Evolutionary conservation across 1,140 invertebrate genomes (phyloP).

Genomic region (Drosophila parvula): DNA sequence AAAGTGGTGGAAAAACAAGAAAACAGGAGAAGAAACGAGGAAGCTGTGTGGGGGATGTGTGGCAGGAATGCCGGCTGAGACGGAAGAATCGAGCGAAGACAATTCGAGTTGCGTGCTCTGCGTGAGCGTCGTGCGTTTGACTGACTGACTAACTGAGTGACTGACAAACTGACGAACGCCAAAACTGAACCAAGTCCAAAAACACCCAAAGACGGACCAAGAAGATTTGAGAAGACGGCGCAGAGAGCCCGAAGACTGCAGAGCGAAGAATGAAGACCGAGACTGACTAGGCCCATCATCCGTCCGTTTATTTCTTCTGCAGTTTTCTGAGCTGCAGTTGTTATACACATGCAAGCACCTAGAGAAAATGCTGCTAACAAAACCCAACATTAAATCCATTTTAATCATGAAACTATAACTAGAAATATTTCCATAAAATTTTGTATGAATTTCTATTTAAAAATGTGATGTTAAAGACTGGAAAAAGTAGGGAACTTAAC

Average conservation of each 20-base stretch:
- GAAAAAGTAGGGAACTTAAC: too few species aligned
- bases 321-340: constrained; percentile 37
- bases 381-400: neutral
- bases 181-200: constrained; percentile 59
- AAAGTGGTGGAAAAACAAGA: constrained; percentile 18
- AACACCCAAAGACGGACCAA: neutral
- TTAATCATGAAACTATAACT: neutral
- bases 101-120: constrained; percentile 83
- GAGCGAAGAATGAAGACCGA: constrained; percentile 33
- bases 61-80: constrained; percentile 59
- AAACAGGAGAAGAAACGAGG: constrained; percentile 36
- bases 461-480: too few species aligned
- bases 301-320: constrained; percentile 46
- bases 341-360: constrained; percentile 45
- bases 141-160: constrained; percentile 40
- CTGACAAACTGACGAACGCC: constrained; percentile 53
- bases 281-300: constrained; percentile 51
- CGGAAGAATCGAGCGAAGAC: constrained; percentile 35
- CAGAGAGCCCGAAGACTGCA: constrained; percentile 6
- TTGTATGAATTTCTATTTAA: too few species aligned
- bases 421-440: too few species aligned
- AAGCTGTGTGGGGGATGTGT: constrained; percentile 40
- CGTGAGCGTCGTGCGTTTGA: constrained; percentile 83
- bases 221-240: constrained; percentile 12
- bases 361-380: neutral